Evolutionary conservation across 2,113 vertebrate species (phyloP).

Genomic region (Eurypyga helias): DNA sequence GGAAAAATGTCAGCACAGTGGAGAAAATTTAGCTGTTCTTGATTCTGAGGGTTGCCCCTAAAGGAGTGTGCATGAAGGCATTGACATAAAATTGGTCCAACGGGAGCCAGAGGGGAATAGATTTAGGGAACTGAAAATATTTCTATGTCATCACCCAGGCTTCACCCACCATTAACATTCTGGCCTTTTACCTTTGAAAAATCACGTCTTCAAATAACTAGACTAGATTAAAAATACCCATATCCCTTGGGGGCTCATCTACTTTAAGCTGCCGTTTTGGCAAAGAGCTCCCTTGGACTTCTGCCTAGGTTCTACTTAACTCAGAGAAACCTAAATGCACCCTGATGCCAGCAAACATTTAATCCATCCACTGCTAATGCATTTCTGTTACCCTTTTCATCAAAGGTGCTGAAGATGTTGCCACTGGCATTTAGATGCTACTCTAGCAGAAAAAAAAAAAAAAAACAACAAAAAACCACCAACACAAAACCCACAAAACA

Average conservation of each 20-base stretch:
- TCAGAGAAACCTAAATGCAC: not conserved
- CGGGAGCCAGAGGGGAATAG: not conserved
- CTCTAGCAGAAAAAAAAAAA: not conserved
- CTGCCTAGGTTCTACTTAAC: not conserved
- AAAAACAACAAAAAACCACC: not conserved
- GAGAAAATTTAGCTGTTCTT: not conserved
- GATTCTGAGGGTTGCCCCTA: not conserved
- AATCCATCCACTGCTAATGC: not conserved
- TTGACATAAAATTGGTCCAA: not conserved
- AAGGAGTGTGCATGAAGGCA: not conserved
- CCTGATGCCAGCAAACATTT: not conserved
- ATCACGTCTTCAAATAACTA: not conserved
- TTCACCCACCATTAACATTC: not conserved
- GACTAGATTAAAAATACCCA: not conserved
- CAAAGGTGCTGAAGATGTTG: not conserved
- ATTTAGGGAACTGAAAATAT: not conserved
- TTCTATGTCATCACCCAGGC: not conserved
- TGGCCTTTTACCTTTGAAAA: not conserved
- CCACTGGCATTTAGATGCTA: not conserved
- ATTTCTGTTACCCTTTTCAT: not conserved
- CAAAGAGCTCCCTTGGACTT: not conserved
- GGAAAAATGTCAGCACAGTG: not conserved
- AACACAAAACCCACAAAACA: not conserved
- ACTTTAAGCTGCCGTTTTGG: not conserved
- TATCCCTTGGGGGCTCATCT: not conserved